These are phyloP conservation scores for Oryzias woworae DNA, from an alignment of 2,113 vertebrate species.

Conservation along the genomic window DNA sequence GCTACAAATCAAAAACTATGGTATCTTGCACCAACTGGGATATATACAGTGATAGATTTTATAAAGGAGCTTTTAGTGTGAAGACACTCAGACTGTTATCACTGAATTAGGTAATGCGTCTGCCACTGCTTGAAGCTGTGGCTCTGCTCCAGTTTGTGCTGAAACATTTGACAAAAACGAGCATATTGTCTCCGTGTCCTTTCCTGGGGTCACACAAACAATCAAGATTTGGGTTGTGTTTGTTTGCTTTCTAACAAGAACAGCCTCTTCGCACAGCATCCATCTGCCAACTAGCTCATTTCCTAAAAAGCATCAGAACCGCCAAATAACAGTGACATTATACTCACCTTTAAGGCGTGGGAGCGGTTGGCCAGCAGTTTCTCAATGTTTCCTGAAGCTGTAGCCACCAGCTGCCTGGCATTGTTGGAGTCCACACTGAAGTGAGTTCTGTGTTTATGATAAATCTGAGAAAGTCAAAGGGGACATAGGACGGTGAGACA, in stretches of 20 bases:
- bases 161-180: constrained; percentile 41
- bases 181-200: constrained; percentile 34
- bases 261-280: too few species aligned
- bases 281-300: background rate
- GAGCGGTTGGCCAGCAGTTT: constrained; percentile 88
- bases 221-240: too few species aligned
- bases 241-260: background rate
- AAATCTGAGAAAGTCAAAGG: constrained; percentile 79
- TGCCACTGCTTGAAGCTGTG: constrained; percentile 21
- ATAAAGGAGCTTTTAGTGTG: constrained; percentile 2
- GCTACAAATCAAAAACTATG: too few species aligned
- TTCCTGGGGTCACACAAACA: constrained; percentile 1
- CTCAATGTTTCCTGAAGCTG: constrained; percentile 90
- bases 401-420: constrained; percentile 83
- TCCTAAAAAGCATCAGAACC: background rate
- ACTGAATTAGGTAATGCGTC: constrained; percentile 42
- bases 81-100: constrained; percentile 17
- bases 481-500: constrained; percentile 11
- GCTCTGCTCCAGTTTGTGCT: constrained; percentile 26
- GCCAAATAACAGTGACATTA: background rate
- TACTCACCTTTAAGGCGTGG: constrained; percentile 86
- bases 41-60: background rate
- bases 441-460: constrained; percentile 76
- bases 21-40: too few species aligned
- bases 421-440: constrained; percentile 89